Evolutionary conservation across 1,140 invertebrate genomes (phyloP).

Genomic region (Orius laevigatus): DNA sequence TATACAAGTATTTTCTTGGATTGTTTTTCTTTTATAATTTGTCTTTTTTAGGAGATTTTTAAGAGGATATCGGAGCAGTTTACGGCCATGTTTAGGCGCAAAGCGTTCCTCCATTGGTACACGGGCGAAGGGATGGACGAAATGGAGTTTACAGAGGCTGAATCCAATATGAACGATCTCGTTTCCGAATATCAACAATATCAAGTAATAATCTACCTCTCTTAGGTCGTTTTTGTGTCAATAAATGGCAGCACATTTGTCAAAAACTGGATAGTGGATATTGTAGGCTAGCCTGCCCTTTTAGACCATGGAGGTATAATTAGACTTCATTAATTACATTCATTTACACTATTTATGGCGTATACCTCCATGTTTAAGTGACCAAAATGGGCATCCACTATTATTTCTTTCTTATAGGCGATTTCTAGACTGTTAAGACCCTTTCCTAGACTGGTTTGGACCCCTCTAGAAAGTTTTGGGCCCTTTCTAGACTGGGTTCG

Average conservation of each 20-base stretch:
- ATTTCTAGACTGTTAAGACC: no score
- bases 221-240: no score
- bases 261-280: background rate
- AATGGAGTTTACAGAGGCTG: constrained; percentile 58
- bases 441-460: no score
- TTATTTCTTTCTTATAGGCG: no score
- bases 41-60: constrained; percentile 44
- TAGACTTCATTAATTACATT: background rate
- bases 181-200: constrained; percentile 72
- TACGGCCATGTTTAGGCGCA: constrained; percentile 79
- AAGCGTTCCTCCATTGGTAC: constrained; percentile 82
- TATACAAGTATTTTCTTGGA: constrained; percentile 41
- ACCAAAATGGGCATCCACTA: no score
- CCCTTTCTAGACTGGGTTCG: background rate
- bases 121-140: constrained; percentile 48
- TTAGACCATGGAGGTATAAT: background rate
- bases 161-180: constrained; percentile 64
- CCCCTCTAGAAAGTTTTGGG: background rate
- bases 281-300: background rate
- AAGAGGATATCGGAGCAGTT: constrained; percentile 76
- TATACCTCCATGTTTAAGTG: background rate
- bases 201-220: constrained; percentile 26
- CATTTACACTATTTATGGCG: background rate
- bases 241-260: background rate
- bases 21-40: background rate